A percentile compares a stretch with the other conserved stretches of the same genome.
Evolutionary conservation across 1,140 invertebrate genomes (phyloP).

Genomic region (Atta texana): DNA sequence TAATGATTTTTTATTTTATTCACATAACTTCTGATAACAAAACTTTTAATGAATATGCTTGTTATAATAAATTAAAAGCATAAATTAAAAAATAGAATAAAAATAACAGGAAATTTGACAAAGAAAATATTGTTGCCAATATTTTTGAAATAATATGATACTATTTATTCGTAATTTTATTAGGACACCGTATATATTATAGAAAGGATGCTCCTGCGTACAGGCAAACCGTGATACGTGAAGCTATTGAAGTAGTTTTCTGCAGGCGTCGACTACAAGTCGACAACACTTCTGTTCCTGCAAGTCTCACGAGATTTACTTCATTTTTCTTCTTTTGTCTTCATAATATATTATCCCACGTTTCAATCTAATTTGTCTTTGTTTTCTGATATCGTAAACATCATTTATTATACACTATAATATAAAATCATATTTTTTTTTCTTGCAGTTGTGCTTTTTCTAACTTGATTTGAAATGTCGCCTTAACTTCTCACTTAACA

Average conservation of each 20-base stretch:
- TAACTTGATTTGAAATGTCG: not conserved
- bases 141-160: not conserved
- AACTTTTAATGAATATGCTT: not conserved
- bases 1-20: not conserved
- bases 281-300: not conserved
- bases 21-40: not conserved
- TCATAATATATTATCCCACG: conserved; percentile 11
- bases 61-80: not conserved
- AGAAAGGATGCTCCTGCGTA: not conserved
- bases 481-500: not conserved
- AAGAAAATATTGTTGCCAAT: not conserved
- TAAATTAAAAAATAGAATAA: not conserved
- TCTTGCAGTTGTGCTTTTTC: not conserved
- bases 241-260: conserved; percentile 21
- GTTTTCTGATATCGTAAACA: not conserved
- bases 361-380: conserved; percentile 20
- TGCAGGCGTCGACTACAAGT: conserved; percentile 33
- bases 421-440: not conserved
- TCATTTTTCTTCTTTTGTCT: conserved; percentile 40
- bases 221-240: conserved; percentile 36
- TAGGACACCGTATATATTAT: not conserved
- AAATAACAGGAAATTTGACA: not conserved
- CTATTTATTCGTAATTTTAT: not conserved
- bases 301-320: conserved; percentile 11
- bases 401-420: conserved; percentile 6